A percentile compares a stretch with the other conserved stretches of the same genome.
These are phyloP conservation scores for Lochmaea capreae DNA, from an alignment of 2,888 invertebrate genomes.

Conservation along the genomic window DNA sequence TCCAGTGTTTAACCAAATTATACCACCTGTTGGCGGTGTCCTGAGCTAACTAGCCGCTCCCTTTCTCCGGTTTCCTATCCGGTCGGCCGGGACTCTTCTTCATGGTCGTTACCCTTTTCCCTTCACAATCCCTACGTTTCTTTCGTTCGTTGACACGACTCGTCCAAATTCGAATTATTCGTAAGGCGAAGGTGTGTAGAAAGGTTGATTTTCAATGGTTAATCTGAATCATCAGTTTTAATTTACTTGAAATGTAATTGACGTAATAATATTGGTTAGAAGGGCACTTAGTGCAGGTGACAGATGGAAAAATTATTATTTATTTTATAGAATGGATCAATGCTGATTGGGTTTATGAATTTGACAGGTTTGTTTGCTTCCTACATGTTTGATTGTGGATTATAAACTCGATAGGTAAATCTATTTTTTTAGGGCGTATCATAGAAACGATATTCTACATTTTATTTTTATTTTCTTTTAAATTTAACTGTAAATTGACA, in stretches of 20 bases:
- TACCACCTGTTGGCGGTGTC: conserved; percentile 15
- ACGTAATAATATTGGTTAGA: conserved; percentile 11
- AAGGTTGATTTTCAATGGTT: conserved; percentile 9
- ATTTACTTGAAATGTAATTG: not conserved
- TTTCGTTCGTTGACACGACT: conserved; percentile 27
- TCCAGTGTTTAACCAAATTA: conserved; percentile 3
- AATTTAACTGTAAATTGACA: too few relatives aligned
- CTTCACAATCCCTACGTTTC: conserved; percentile 5
- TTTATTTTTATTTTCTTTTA: too few relatives aligned
- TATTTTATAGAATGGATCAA: not conserved
- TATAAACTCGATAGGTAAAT: too few relatives aligned
- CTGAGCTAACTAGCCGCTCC: conserved; percentile 24
- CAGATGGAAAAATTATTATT: not conserved
- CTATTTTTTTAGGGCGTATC: too few relatives aligned
- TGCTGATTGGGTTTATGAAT: not conserved
- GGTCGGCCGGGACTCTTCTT: not conserved
- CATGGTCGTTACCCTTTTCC: conserved; percentile 8
- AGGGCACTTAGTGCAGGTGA: not conserved
- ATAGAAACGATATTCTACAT: too few relatives aligned
- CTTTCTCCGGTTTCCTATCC: conserved; percentile 19
- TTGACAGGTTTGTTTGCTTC: not conserved
- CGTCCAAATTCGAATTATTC: conserved; percentile 19
- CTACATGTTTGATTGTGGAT: not conserved
- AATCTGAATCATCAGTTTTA: not conserved
- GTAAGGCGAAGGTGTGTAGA: conserved; percentile 7